phyloP scores from a whole-genome alignment of 2,113 vertebrate genomes.

The Pagrus major region DNA sequence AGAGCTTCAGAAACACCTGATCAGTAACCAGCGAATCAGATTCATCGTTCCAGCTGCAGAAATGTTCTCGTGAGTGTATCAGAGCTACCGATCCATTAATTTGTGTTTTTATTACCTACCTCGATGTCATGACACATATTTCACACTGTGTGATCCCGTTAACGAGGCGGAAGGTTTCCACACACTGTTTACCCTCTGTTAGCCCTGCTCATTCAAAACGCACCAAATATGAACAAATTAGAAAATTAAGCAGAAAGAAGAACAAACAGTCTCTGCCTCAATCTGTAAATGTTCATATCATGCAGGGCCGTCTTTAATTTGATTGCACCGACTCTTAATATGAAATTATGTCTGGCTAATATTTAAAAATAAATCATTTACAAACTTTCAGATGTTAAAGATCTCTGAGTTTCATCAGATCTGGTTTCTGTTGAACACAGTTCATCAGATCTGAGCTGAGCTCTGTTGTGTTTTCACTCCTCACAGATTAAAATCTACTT shows the following conservation, averaged over 20 bases:
- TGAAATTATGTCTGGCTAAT: too few relatives aligned
- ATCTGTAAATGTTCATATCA: background rate
- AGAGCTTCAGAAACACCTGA: too few relatives aligned
- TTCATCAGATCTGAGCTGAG: background rate
- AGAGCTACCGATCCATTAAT: background rate
- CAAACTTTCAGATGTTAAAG: background rate
- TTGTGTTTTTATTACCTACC: too few relatives aligned
- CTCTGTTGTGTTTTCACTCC: background rate
- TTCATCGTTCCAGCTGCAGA: too few relatives aligned
- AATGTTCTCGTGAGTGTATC: too few relatives aligned
- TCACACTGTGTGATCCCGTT: background rate
- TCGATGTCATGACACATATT: conserved; percentile 29
- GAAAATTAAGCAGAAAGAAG: background rate
- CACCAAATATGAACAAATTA: background rate
- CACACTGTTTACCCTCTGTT: background rate
- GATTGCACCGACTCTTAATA: background rate
- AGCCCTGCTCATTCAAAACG: background rate
- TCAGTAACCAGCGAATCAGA: too few relatives aligned
- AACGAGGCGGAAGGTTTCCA: conserved; percentile 11
- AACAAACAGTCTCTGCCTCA: background rate
- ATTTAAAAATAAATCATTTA: too few relatives aligned
- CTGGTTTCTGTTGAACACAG: background rate
- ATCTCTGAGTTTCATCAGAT: background rate
- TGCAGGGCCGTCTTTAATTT: background rate
- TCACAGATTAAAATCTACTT: background rate